A percentile compares a stretch with the other conserved stretches of the same genome.
Conservation (phyloP, 1,140 invertebrate species). For the Varroa destructor region DNA sequence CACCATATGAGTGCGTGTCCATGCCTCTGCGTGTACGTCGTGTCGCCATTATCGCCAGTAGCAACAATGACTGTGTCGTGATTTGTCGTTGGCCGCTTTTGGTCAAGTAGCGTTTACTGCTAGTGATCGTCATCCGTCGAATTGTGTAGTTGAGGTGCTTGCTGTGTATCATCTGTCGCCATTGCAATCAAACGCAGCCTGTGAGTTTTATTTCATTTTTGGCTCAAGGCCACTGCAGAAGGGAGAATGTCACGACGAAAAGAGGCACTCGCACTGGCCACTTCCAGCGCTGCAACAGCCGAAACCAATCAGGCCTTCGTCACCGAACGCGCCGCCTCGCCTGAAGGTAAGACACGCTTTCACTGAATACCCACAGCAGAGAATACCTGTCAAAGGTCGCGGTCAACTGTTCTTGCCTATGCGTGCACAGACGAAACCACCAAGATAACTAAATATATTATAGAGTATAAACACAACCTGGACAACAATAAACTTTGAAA, state of each 20-base stretch:
- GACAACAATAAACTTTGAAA: too few relatives aligned
- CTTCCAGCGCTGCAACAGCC: background rate
- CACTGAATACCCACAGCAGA: too few relatives aligned
- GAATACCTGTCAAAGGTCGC: too few relatives aligned
- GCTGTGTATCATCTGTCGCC: background rate
- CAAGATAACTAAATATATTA: too few relatives aligned
- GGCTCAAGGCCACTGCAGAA: background rate
- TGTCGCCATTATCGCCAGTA: too few relatives aligned
- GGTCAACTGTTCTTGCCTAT: too few relatives aligned
- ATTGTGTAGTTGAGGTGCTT: background rate
- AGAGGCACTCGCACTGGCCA: conserved; percentile 20
- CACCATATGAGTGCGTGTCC: too few relatives aligned
- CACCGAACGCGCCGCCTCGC: conserved; percentile 26
- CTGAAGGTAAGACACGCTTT: conserved; percentile 3
- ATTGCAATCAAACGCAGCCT: background rate
- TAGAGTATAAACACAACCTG: too few relatives aligned
- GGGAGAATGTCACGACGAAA: background rate
- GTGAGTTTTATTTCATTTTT: background rate
- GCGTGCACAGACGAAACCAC: too few relatives aligned
- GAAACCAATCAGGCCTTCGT: conserved; percentile 9
- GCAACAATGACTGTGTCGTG: too few relatives aligned
- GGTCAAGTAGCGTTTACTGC: background rate
- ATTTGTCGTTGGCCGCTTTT: too few relatives aligned
- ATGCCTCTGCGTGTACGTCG: too few relatives aligned
- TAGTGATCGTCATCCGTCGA: background rate